Evolutionary conservation across 2,797 vertebrate genomes (phyloP), one percentile per base, ranked within the genome.

Genomic region (Thripadectes ignobilis): DNA sequence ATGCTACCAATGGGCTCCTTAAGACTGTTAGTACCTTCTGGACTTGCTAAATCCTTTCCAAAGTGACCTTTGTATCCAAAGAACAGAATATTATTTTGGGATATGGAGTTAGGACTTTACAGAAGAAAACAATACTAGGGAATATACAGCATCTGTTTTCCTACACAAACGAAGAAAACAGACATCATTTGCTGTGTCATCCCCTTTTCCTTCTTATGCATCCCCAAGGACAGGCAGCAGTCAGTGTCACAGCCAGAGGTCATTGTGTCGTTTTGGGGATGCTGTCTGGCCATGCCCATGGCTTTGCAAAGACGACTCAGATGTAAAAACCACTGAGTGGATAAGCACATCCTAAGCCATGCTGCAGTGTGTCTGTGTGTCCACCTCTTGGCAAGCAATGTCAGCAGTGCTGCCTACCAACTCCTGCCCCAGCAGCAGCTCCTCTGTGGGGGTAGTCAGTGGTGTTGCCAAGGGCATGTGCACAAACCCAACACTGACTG

Each of bases 401-500:
- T 48, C 6, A 4, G 21, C n/a, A 32, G 17, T 11, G 48, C 38
- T 84, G 27, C 32, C n/a, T 14, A 1, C 10, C 0, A 0, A 19
- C 32, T 36, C 41, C n/a, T 24, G 68, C 17, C 45, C 51, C 63
- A 34, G 63, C 32, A 83, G 76, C 32, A 76, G 32, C n/a, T 54
- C 39, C 46, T 67, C 65, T 5, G 13, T 8, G 4, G 7, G 5
- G 10, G 8, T 39, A 74, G 48, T 19, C 80, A n/a, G 57, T 0
- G 7, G 4, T 4, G 6, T 18, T 8, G 4, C 7, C 30, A 58
- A 20, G 27, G n/a, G 48, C 14, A 12, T 0, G 22, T 20, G 52
- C 49, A 45, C 58, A 63, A 45, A 34, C 22, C 8, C 57, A 26
- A 0, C 4, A 0, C n/a, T n/a, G n/a, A 48, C 48, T 13, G 26